Evolutionary conservation across 1,140 invertebrate species (phyloP), one percentile per base, ranked within the genome.

Genomic region (Campoletis sonorensis): DNA sequence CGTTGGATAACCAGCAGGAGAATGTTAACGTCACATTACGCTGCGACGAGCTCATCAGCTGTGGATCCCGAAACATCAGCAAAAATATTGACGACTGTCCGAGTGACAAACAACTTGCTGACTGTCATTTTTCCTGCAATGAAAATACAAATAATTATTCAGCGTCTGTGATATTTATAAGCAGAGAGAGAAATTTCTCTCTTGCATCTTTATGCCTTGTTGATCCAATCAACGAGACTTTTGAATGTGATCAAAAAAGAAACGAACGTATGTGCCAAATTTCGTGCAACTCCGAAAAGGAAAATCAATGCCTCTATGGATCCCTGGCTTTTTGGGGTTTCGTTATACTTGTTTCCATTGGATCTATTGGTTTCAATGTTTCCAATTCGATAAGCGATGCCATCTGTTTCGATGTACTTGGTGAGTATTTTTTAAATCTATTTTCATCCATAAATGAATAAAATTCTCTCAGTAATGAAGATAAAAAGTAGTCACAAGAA

Each of bases 381-480:
- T 93, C 93, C 23, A 96, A 96, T 85, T 95, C 94, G 76, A 95
- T 96, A 33, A 95, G 95, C 49, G 96, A 97, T 91, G 95, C 96
- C 27, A 95, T 96, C 75, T 96, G 96, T 89, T 97, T 96, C 86
- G 96, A 96, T 90, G 92, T 96, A 58, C 93, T 97, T 61, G 96
- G 96, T 95, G 92, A 93, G 88, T 86, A 18, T 33, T 45, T 33
- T 83, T 18, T 13, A 3, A 54, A 10, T 3, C 13, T 3, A 2
- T 54, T 54, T 16, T 54, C 15, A 5, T 54, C 4, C 15, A 4
- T 2, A 33, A 51, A 13, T 51, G 49, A n/a, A n/a, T n/a, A n/a
- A n/a, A n/a, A n/a, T n/a, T n/a, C n/a, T n/a, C n/a, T n/a, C n/a
- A n/a, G n/a, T n/a, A n/a, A n/a, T n/a, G n/a, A n/a, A n/a, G n/a